Evolutionary conservation across 2,797 vertebrate genomes (phyloP).

Genomic region (Prionace glauca): DNA sequence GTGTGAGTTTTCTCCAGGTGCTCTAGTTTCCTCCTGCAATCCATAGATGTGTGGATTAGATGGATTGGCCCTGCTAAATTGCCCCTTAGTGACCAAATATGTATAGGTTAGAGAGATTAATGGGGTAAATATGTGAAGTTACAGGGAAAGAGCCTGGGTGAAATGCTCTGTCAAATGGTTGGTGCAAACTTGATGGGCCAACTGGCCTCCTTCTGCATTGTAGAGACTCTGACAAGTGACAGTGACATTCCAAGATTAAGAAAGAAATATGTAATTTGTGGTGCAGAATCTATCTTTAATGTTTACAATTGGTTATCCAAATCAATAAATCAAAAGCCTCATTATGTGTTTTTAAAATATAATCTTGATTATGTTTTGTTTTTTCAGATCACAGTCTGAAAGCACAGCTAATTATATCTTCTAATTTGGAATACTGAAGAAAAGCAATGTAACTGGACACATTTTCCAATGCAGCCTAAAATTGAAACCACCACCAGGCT

Average conservation of each 20-base stretch:
- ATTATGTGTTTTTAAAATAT: neutral
- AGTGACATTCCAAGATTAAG: neutral
- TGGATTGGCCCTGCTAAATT: too few species aligned
- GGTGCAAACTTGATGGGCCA: too few species aligned
- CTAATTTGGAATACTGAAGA: constrained; percentile 11
- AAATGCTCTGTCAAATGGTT: too few species aligned
- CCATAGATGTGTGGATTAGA: too few species aligned
- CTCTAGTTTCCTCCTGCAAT: too few species aligned
- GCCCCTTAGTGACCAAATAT: too few species aligned
- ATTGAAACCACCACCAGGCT: neutral
- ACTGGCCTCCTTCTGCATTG: too few species aligned
- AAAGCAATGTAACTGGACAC: neutral
- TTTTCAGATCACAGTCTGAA: neutral
- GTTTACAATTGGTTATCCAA: neutral
- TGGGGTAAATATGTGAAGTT: too few species aligned
- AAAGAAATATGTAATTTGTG: neutral
- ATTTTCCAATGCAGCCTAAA: neutral
- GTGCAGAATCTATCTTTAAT: neutral
- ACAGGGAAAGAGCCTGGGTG: too few species aligned
- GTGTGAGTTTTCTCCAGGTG: too few species aligned
- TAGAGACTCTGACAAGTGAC: neutral
- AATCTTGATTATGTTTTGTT: neutral
- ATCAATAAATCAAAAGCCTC: neutral
- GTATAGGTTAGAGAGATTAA: too few species aligned
- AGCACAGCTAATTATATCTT: neutral